These are phyloP conservation scores for Eudyptes chrysolophus DNA, from an alignment of 2,113 vertebrate genomes.

Conservation along the genomic window DNA sequence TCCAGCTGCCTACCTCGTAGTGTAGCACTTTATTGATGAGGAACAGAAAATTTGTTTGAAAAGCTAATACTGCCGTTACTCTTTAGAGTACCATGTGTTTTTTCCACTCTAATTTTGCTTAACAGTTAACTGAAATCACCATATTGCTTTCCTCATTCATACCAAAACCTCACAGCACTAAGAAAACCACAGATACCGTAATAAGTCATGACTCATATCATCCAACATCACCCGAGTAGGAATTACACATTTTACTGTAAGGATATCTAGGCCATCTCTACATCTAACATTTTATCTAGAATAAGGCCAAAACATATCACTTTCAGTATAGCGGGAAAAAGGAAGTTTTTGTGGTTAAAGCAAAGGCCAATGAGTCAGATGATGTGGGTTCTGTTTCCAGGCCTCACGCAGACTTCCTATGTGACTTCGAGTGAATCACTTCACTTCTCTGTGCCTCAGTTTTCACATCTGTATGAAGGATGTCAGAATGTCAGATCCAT, in stretches of 20 bases:
- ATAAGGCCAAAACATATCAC: constrained; percentile 56
- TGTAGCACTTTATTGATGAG: not conserved
- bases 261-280: constrained; percentile 66
- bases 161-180: constrained; percentile 45
- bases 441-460: constrained; percentile 27
- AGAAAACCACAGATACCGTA: constrained; percentile 58
- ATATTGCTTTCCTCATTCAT: constrained; percentile 39
- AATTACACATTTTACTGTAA: constrained; percentile 65
- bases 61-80: not conserved
- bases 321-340: constrained; percentile 34
- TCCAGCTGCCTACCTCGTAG: not conserved
- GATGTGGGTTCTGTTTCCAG: constrained; percentile 59
- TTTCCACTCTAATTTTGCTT: constrained; percentile 48
- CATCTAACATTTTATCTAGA: constrained; percentile 57
- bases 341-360: constrained; percentile 70
- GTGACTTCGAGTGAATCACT: not conserved
- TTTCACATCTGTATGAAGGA: constrained; percentile 54
- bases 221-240: constrained; percentile 24
- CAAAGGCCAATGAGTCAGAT: constrained; percentile 63
- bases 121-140: constrained; percentile 61
- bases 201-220: constrained; percentile 53
- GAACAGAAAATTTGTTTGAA: not conserved
- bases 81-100: not conserved
- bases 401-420: constrained; percentile 50
- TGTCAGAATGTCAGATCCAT: constrained; percentile 56